Evolutionary conservation across 2,113 vertebrate genomes (phyloP).

Genomic region (Amphiprion percula): DNA sequence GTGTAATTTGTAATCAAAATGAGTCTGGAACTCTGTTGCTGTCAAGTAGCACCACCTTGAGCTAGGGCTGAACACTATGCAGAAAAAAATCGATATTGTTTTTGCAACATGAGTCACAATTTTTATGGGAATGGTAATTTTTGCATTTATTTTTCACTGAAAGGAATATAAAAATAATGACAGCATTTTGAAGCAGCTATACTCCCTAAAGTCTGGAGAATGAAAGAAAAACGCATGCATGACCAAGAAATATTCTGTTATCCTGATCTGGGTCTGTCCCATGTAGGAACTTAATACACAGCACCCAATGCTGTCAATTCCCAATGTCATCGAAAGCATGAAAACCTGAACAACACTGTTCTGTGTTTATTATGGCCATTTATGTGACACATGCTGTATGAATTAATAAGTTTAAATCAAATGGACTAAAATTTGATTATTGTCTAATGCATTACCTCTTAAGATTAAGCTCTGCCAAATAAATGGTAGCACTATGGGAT

Average conservation of each 20-base stretch:
- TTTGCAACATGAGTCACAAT: neutral
- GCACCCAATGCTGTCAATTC: neutral
- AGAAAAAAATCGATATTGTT: too few relatives aligned
- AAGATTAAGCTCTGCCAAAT: conserved; percentile 15
- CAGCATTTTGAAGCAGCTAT: too few relatives aligned
- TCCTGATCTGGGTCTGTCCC: neutral
- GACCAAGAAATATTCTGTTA: too few relatives aligned
- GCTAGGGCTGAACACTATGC: too few relatives aligned
- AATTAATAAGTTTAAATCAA: neutral
- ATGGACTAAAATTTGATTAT: neutral
- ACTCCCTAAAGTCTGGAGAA: too few relatives aligned
- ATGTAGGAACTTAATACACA: neutral
- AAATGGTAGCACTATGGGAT: neutral
- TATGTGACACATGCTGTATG: neutral
- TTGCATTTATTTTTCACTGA: too few relatives aligned
- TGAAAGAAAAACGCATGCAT: neutral
- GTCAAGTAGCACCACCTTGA: neutral
- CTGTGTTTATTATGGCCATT: neutral
- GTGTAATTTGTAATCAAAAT: conserved; percentile 32
- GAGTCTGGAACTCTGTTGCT: neutral
- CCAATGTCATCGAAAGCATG: neutral
- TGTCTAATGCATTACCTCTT: conserved; percentile 7
- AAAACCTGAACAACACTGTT: too few relatives aligned
- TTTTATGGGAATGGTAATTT: neutral
- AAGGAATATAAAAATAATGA: too few relatives aligned